These are phyloP conservation scores for Daphoenositta chrysoptera DNA, from an alignment of 2,113 vertebrate species.

Conservation along the genomic window DNA sequence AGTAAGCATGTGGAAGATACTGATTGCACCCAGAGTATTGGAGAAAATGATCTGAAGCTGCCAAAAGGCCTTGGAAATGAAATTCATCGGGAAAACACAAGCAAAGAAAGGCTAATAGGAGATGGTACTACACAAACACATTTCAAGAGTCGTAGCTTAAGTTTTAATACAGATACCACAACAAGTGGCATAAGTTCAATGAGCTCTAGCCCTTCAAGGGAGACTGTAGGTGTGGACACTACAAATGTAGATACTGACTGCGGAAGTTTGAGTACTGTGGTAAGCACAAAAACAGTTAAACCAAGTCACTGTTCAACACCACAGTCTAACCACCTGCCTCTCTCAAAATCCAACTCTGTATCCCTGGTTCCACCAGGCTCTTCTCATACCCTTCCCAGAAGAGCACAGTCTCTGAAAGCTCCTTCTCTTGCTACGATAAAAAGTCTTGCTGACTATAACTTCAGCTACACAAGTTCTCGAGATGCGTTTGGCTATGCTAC, in stretches of 20 bases:
- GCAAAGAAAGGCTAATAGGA: constrained; percentile 86
- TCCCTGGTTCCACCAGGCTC: constrained; percentile 91
- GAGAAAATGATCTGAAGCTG: constrained; percentile 78
- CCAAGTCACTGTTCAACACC: constrained; percentile 83
- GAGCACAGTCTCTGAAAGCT: constrained; percentile 95
- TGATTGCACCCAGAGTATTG: constrained; percentile 82
- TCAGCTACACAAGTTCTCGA: constrained; percentile 94
- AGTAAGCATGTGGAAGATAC: constrained; percentile 77
- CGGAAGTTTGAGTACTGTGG: constrained; percentile 94
- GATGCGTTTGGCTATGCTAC: constrained; percentile 96
- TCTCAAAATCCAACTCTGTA: constrained; percentile 89
- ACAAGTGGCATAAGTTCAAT: constrained; percentile 99
- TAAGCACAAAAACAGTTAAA: constrained; percentile 93
- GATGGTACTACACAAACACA: constrained; percentile 83
- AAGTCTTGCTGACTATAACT: constrained; percentile 94
- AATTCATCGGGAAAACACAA: constrained; percentile 84
- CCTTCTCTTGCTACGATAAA: constrained; percentile 92
- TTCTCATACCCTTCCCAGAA: constrained; percentile 93
- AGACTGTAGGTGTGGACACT: constrained; percentile 88
- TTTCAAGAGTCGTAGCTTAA: constrained; percentile 97
- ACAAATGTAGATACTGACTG: constrained; percentile 90
- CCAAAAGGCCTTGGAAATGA: constrained; percentile 76
- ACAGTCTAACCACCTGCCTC: constrained; percentile 87
- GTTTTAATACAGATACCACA: constrained; percentile 98
- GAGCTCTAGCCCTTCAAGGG: constrained; percentile 96